A percentile compares a stretch with the other conserved stretches of the same genome.
These are phyloP conservation scores for Parazoanthus darwini DNA, from an alignment of 92 coral and sea anemone species.

Conservation along the genomic window DNA sequence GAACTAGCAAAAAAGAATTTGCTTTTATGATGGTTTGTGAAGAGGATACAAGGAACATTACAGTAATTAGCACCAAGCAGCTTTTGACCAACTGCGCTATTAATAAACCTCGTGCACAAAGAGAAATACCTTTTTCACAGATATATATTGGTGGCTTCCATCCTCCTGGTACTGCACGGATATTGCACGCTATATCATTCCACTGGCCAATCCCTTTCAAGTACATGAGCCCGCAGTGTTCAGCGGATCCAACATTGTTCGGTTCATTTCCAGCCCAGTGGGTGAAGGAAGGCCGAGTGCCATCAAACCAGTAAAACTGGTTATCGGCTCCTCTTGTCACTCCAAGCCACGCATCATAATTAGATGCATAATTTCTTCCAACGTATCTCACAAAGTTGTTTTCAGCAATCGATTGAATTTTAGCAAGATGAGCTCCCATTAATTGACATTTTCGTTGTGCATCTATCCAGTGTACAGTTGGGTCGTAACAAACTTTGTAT, in stretches of 20 bases:
- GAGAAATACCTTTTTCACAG: conserved; percentile 3
- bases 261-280: not conserved
- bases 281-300: not conserved
- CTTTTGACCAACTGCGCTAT: no score
- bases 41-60: no score
- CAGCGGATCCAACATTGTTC: not conserved
- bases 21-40: no score
- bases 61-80: no score
- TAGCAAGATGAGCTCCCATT: conserved; percentile 1
- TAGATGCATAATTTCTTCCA: not conserved
- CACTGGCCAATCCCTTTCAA: not conserved
- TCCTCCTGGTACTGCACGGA: no score
- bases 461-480: not conserved
- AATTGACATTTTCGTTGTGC: not conserved
- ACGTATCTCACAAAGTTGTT: not conserved
- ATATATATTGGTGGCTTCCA: not conserved
- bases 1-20: no score
- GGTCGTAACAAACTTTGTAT: not conserved
- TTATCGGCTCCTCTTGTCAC: not conserved
- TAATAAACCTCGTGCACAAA: no score
- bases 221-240: not conserved
- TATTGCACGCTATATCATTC: not conserved
- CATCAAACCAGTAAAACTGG: conserved; percentile 18
- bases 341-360: not conserved
- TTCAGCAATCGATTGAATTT: not conserved